phyloP scores from a whole-genome alignment of 2,888 invertebrate species.

The Fragum sueziense region DNA sequence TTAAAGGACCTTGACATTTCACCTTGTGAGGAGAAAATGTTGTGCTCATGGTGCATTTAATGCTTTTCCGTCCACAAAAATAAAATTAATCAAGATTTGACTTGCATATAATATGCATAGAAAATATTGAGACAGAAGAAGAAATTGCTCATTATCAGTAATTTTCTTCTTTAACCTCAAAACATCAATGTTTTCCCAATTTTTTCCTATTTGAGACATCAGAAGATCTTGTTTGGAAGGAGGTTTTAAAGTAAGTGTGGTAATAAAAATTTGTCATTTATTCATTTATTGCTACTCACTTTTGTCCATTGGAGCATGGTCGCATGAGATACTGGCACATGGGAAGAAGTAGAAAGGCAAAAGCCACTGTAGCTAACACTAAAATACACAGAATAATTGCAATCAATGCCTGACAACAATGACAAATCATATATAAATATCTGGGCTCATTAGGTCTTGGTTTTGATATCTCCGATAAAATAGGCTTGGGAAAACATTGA shows the following conservation, averaged over 20 bases:
- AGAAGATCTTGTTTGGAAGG: no score
- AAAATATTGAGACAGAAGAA: constrained; percentile 10
- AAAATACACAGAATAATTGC: constrained; percentile 66
- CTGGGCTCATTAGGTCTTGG: no score
- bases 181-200: constrained; percentile 67
- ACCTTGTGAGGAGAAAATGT: no score
- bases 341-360: constrained; percentile 97
- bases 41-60: background rate
- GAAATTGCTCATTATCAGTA: background rate
- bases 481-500: no score
- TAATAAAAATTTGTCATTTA: background rate
- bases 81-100: background rate
- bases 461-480: no score
- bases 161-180: background rate
- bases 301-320: constrained; percentile 88
- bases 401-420: no score
- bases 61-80: background rate
- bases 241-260: no score
- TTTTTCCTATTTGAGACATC: no score
- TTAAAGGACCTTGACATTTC: no score
- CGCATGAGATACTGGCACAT: constrained; percentile 98
- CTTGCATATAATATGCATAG: background rate
- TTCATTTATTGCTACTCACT: constrained; percentile 66
- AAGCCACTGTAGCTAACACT: constrained; percentile 96
- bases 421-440: no score